A percentile compares a stretch with the other conserved stretches of the same genome.
phyloP scores from a whole-genome alignment of 1,140 invertebrate species.

The Psilanteris sp. region DNA sequence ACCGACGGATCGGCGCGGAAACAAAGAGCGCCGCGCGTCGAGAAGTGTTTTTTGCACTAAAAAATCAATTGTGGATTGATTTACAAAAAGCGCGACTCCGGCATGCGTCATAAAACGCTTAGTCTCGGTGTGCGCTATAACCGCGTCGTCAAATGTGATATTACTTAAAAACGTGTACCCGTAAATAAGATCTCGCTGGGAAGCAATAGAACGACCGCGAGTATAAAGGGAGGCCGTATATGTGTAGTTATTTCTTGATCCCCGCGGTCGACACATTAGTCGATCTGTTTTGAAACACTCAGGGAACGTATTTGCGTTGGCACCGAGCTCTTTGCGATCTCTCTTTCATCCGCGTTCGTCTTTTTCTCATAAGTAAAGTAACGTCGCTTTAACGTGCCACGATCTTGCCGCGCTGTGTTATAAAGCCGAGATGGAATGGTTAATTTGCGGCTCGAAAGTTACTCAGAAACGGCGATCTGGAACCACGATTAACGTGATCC shows the following conservation, averaged over 20 bases:
- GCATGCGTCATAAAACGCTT: conserved; percentile 26
- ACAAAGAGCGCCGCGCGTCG: no score
- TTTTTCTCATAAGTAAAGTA: conserved; percentile 19
- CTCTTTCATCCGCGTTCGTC: conserved; percentile 72
- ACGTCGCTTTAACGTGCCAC: conserved; percentile 10
- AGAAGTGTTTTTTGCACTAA: no score
- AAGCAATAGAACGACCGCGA: conserved; percentile 5
- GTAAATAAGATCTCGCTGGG: conserved; percentile 44
- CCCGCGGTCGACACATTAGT: conserved; percentile 74
- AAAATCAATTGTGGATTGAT: conserved; percentile 29
- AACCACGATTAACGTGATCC: conserved; percentile 6
- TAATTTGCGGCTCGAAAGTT: conserved; percentile 65
- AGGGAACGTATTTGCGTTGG: conserved; percentile 77
- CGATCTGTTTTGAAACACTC: conserved; percentile 79
- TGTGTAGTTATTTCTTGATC: conserved; percentile 75
- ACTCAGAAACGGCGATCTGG: conserved; percentile 32
- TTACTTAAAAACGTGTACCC: conserved; percentile 41
- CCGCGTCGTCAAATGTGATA: conserved; percentile 34
- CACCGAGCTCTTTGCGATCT: conserved; percentile 67
- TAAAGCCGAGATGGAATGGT: conserved; percentile 43
- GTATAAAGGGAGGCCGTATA: conserved; percentile 52
- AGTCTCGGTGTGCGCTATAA: conserved; percentile 12
- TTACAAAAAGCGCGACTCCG: conserved; percentile 7
- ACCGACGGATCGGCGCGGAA: no score
- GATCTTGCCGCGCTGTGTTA: conserved; percentile 14